Evolutionary conservation across 2,888 invertebrate genomes (phyloP).

Genomic region (Octodonta nipae): DNA sequence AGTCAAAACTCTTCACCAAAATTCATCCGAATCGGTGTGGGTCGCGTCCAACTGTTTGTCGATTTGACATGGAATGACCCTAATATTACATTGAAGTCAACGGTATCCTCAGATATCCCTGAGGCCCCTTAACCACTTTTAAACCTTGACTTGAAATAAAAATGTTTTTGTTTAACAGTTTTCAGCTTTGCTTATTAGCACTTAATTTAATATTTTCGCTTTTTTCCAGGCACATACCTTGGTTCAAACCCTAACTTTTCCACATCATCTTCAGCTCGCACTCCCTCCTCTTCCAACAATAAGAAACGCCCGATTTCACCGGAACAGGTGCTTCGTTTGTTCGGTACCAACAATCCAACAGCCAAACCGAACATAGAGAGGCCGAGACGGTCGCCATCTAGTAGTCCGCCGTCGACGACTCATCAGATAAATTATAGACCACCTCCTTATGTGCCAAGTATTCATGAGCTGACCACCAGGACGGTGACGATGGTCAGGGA

Average conservation of each 20-base stretch:
- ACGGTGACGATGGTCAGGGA: conserved; percentile 78
- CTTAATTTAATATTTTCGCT: too few species aligned
- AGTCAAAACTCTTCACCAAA: too few species aligned
- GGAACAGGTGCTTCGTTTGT: conserved; percentile 48
- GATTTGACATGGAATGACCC: too few species aligned
- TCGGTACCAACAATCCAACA: conserved; percentile 24
- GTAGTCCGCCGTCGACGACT: conserved; percentile 48
- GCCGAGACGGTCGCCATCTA: conserved; percentile 47
- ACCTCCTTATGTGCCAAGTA: conserved; percentile 43
- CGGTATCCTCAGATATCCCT: too few species aligned
- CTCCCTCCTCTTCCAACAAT: conserved; percentile 33
- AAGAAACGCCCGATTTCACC: conserved; percentile 74
- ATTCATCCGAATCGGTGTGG: too few species aligned
- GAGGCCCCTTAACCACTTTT: too few species aligned
- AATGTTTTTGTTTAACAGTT: too few species aligned
- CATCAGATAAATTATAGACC: conserved; percentile 8
- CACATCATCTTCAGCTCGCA: conserved; percentile 24
- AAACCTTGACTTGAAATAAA: too few species aligned
- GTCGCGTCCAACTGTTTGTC: too few species aligned
- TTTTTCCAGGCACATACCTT: conserved; percentile 48
- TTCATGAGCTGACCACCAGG: conserved; percentile 64
- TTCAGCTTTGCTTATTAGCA: background rate
- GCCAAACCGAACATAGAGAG: conserved; percentile 20
- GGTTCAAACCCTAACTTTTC: conserved; percentile 49
- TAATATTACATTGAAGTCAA: too few species aligned